Base-by-base conservation (phyloP, 2,797 vertebrate genomes). In the Etheostoma nigrum region DNA sequence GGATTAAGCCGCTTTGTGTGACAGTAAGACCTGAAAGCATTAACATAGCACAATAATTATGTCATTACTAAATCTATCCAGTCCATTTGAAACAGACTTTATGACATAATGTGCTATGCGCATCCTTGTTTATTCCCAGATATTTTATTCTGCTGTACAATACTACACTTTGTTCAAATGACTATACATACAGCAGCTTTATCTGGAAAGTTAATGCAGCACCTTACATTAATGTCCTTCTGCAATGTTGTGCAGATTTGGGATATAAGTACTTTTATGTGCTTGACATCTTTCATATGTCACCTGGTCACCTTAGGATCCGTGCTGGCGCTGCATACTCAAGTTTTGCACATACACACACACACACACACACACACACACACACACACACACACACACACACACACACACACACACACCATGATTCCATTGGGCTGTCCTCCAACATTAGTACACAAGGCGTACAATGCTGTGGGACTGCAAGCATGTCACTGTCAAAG, bases 401-500 rank as follows among this genome's bases (percentile, higher is more conserved):
- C 33, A 36, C 33, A 47, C 16, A 3, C 71, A 78, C 58, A 45
- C 49, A 14, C 21, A 6, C 75, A 30, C 78, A 66, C 40, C 4
- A 21, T 21, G 54, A 21, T 51, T 60, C 48, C 66, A 60, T 51
- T 74, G 65, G 74, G 67, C 76, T 83, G 82, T 91, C 86, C 73
- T 86, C 77, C 79, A 79, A 69, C 27, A 53, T 89, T 73, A 88
- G 82, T 79, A 55, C 62, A 74, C 55, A 57, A 76, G 7, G 65
- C 69, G 74, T 77, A 65, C 30, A 8, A 81, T 74, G 71, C 45
- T 67, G 60, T 61, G 72, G 80, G 62, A 84, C 69, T 64, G 76
- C 67, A 73, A 72, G 72, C 74, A 67, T 85, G 79, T 79, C 79
- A 83, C 72, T 80, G 86, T 85, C 85, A 88, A 45, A 79, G 80